Percentiles rank a stretch among this genome's conserved stretches.
phyloP scores from a whole-genome alignment of 2,888 invertebrate species.

The Tolmerus cingulatus region DNA sequence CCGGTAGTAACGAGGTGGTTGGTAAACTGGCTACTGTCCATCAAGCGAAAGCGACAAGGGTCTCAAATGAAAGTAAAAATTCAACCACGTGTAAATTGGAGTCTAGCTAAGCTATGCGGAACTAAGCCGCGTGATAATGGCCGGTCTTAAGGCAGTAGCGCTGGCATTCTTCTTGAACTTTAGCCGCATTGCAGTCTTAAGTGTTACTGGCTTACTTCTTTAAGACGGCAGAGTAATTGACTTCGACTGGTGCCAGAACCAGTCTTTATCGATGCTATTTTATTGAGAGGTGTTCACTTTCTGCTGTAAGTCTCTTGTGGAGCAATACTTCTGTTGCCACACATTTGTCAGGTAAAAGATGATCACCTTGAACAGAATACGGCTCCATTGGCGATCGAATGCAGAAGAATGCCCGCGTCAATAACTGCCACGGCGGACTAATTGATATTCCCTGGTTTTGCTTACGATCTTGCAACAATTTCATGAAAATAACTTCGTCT shows the following conservation, averaged over 20 bases:
- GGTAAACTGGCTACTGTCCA: not conserved
- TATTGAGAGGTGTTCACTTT: not conserved
- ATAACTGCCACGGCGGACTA: not conserved
- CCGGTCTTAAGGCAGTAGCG: not conserved
- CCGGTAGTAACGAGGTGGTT: too few relatives aligned
- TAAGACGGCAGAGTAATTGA: not conserved
- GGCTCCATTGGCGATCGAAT: not conserved
- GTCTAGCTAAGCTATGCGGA: not conserved
- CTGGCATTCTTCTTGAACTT: constrained; percentile 1
- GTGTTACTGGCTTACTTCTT: not conserved
- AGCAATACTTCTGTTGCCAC: constrained; percentile 15
- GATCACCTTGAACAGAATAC: constrained; percentile 38
- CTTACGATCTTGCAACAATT: not conserved
- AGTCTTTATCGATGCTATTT: not conserved
- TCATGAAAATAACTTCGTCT: not conserved
- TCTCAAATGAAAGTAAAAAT: not conserved
- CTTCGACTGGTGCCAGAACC: not conserved
- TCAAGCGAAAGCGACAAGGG: not conserved
- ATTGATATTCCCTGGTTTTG: not conserved
- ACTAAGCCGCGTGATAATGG: not conserved
- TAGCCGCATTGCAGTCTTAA: not conserved
- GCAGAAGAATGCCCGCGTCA: not conserved
- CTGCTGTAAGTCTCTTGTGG: not conserved
- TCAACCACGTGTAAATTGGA: not conserved
- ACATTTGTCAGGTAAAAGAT: constrained; percentile 12